A percentile compares a stretch with the other conserved stretches of the same genome.
Conservation (phyloP, 2,113 vertebrate genomes). For the Copsychus sechellarum region DNA sequence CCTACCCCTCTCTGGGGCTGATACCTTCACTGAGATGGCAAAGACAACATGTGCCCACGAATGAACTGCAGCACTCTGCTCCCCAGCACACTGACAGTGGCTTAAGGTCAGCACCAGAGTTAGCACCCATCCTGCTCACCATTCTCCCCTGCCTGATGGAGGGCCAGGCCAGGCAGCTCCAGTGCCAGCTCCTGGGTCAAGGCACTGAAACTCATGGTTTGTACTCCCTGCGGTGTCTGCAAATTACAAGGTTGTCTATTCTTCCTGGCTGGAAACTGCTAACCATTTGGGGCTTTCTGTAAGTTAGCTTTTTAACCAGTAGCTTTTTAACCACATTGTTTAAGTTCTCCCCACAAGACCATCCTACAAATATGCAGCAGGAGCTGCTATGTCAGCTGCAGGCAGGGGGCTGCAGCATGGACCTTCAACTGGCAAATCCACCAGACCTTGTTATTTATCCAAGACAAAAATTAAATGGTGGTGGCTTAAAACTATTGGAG, state of each 20-base stretch:
- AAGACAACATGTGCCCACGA: neutral
- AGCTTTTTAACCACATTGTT: neutral
- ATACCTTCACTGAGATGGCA: neutral
- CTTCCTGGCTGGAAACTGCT: neutral
- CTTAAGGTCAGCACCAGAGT: neutral
- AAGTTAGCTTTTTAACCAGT: neutral
- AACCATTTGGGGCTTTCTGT: neutral
- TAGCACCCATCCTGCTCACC: neutral
- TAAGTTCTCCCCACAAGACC: neutral
- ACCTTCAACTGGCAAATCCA: neutral
- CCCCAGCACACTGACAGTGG: fast-evolving
- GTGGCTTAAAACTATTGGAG: neutral
- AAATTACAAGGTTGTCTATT: neutral
- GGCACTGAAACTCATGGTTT: neutral
- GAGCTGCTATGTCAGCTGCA: neutral
- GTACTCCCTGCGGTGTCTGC: neutral
- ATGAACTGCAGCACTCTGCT: neutral
- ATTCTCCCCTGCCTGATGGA: neutral
- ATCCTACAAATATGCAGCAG: neutral
- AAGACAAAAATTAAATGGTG: neutral
- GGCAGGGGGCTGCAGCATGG: neutral
- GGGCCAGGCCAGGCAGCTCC: neutral
- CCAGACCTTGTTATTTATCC: neutral
- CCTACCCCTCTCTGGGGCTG: neutral
- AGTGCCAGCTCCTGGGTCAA: neutral